phyloP scores from a whole-genome alignment of 2,113 vertebrate species.

The Tupaia chinensis region DNA sequence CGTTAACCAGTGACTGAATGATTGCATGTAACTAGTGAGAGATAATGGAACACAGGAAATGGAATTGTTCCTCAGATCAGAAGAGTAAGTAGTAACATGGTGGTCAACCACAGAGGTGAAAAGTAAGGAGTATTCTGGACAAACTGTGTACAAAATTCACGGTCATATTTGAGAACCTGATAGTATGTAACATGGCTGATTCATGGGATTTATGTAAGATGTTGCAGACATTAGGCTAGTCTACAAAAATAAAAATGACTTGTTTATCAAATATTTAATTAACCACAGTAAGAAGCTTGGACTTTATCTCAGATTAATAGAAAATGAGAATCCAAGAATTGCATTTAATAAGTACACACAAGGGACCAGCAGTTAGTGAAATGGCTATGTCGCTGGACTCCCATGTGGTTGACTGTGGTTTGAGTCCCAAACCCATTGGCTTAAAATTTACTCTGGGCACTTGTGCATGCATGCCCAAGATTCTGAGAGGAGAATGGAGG shows the following conservation, averaged over 20 bases:
- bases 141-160: neutral
- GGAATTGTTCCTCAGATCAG: neutral
- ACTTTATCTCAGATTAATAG: neutral
- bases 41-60: neutral
- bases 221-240: neutral
- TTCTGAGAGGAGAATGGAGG: too few species aligned
- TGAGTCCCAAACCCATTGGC: too few species aligned
- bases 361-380: too few species aligned
- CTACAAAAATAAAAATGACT: neutral
- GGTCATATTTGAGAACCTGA: neutral
- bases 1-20: neutral
- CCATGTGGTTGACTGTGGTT: too few species aligned
- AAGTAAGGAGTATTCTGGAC: neutral
- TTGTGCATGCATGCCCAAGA: too few species aligned
- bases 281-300: neutral
- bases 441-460: too few species aligned
- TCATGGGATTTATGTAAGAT: neutral
- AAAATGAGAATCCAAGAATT: neutral
- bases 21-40: neutral
- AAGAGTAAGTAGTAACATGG: neutral
- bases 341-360: too few species aligned
- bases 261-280: neutral
- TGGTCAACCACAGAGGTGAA: neutral
- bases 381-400: too few species aligned
- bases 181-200: neutral